Conservation (phyloP, 2,888 invertebrate species). For the Stenolophus ochropezus region DNA sequence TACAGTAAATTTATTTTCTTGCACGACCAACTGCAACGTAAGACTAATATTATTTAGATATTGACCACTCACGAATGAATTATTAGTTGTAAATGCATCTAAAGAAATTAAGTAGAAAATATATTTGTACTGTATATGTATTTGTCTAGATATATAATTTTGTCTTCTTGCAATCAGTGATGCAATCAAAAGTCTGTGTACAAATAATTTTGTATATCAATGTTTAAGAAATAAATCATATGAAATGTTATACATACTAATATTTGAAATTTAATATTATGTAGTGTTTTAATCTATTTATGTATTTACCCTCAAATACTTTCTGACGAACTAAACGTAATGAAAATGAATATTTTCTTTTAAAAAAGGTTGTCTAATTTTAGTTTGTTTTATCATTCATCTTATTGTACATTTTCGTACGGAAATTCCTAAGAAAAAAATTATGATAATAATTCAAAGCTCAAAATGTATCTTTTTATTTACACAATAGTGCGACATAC, state of each 20-base stretch:
- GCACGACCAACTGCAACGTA: constrained; percentile 36
- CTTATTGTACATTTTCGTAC: too few species aligned
- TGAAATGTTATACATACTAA: constrained; percentile 2
- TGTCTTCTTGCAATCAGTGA: constrained; percentile 12
- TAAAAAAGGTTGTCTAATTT: too few species aligned
- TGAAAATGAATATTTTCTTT: too few species aligned
- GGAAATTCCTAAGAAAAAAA: too few species aligned
- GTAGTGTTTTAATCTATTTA: neutral
- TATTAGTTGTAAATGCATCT: neutral
- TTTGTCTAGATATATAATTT: constrained; percentile 3
- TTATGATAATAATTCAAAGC: too few species aligned
- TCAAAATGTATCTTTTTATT: constrained; percentile 34
- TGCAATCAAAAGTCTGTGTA: constrained; percentile 34
- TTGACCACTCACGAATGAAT: constrained; percentile 11
- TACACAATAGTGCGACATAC: constrained; percentile 27
- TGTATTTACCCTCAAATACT: too few species aligned
- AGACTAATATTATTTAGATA: constrained; percentile 41
- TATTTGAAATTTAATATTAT: neutral
- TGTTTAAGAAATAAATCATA: constrained; percentile 48
- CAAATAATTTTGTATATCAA: constrained; percentile 45
- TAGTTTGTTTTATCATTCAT: too few species aligned
- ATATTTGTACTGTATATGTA: constrained; percentile 38
- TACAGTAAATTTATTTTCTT: constrained; percentile 3
- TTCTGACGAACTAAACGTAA: too few species aligned
- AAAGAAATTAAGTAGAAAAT: neutral